Evolutionary conservation across 2,888 invertebrate genomes (phyloP).

Genomic region (Tholera decimalis): DNA sequence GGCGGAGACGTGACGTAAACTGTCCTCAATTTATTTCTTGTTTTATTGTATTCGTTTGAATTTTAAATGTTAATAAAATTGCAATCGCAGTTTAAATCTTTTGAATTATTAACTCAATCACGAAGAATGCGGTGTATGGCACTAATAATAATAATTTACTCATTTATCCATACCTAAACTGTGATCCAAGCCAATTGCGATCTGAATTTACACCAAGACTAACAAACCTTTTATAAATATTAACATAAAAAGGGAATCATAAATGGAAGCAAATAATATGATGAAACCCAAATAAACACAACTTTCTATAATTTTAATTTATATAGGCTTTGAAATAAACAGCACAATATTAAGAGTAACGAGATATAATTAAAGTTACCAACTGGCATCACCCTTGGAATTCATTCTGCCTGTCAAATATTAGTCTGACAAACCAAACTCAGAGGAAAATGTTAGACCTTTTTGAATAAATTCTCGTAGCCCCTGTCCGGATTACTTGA

Average conservation of each 20-base stretch:
- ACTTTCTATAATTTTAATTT: neutral
- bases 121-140: no score
- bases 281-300: neutral
- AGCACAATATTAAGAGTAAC: slow-evolving; percentile 20
- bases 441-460: slow-evolving; percentile 47
- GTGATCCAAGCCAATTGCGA: neutral
- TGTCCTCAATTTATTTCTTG: no score
- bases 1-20: no score
- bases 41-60: no score
- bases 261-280: neutral
- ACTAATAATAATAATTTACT: no score
- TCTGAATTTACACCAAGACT: neutral
- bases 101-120: no score
- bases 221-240: neutral
- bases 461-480: slow-evolving; percentile 46
- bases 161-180: no score
- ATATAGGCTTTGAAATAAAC: slow-evolving; percentile 6
- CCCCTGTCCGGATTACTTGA: slow-evolving; percentile 44
- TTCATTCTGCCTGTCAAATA: slow-evolving; percentile 43
- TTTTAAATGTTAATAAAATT: no score
- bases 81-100: no score
- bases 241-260: neutral
- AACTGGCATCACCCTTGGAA: slow-evolving; percentile 24
- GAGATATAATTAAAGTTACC: slow-evolving; percentile 42
- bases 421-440: slow-evolving; percentile 42